phyloP scores from a whole-genome alignment of 2,113 vertebrate genomes.

The Macaca mulatta region DNA sequence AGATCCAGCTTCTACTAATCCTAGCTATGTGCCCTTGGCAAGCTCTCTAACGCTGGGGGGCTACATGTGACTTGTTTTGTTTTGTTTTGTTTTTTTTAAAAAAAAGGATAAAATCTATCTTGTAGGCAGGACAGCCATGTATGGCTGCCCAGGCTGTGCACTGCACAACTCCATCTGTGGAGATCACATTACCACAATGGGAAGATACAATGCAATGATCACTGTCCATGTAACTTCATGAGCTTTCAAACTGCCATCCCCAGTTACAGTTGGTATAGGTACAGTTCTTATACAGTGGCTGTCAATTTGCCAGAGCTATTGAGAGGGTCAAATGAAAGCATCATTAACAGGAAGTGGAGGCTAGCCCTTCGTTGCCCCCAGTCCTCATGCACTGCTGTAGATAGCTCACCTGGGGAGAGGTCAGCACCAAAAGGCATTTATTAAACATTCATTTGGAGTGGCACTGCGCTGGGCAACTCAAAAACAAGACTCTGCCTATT shows the following conservation, averaged over 20 bases:
- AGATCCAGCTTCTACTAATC: neutral
- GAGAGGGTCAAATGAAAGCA: neutral
- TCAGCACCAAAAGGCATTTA: neutral
- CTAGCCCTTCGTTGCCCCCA: neutral
- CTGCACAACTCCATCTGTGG: neutral
- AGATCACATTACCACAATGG: neutral
- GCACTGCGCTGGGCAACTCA: neutral
- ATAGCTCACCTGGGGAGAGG: neutral
- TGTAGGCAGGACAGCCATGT: neutral
- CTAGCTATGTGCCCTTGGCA: neutral
- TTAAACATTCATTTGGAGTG: neutral
- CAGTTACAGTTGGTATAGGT: neutral
- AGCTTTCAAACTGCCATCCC: neutral
- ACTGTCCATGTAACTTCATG: neutral
- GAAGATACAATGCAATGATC: neutral
- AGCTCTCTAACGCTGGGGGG: neutral
- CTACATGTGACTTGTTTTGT: neutral
- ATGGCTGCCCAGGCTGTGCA: neutral
- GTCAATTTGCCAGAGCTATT: neutral
- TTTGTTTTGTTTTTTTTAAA: no score
- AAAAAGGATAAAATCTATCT: neutral
- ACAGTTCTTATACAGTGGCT: neutral
- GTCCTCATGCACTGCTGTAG: neutral
- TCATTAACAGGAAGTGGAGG: neutral
- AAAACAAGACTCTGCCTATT: neutral